A percentile compares a stretch with the other conserved stretches of the same genome.
These are phyloP conservation scores for Sepiola atlantica DNA, from an alignment of 2,888 invertebrate genomes.

Conservation along the genomic window DNA sequence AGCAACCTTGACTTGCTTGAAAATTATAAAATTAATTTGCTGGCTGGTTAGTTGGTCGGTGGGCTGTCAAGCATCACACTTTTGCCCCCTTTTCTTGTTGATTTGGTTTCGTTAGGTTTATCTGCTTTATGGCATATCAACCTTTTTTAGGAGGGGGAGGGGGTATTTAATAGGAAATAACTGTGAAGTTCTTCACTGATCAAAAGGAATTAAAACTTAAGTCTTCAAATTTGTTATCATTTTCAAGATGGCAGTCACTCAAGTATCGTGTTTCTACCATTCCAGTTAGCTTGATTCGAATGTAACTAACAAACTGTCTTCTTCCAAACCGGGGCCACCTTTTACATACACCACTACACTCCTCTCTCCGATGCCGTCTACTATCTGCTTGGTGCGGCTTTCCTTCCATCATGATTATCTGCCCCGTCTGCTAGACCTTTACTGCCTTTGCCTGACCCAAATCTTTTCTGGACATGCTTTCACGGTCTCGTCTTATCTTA, in stretches of 20 bases:
- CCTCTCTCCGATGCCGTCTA: background rate
- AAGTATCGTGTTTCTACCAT: background rate
- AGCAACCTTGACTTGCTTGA: background rate
- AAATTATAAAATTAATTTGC: background rate
- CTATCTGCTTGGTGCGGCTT: background rate
- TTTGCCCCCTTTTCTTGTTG: too few relatives aligned
- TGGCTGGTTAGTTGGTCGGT: background rate
- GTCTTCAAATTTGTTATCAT: conserved; percentile 32
- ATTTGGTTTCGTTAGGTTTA: background rate
- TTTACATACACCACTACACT: background rate
- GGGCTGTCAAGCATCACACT: background rate
- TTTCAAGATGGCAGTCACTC: background rate
- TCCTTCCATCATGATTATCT: background rate
- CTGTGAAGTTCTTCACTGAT: background rate
- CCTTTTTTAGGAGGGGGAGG: background rate
- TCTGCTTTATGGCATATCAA: too few relatives aligned
- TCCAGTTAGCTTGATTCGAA: background rate
- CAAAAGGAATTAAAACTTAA: background rate
- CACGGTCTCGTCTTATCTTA: background rate
- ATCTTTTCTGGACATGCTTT: background rate
- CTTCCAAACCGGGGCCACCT: background rate
- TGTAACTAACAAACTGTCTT: background rate
- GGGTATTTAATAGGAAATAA: background rate
- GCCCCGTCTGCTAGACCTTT: background rate
- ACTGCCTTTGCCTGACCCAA: background rate